Percentiles rank a stretch among this genome's conserved stretches.
Conservation (phyloP, 2,113 vertebrate species). For the Anseranas semipalmata region DNA sequence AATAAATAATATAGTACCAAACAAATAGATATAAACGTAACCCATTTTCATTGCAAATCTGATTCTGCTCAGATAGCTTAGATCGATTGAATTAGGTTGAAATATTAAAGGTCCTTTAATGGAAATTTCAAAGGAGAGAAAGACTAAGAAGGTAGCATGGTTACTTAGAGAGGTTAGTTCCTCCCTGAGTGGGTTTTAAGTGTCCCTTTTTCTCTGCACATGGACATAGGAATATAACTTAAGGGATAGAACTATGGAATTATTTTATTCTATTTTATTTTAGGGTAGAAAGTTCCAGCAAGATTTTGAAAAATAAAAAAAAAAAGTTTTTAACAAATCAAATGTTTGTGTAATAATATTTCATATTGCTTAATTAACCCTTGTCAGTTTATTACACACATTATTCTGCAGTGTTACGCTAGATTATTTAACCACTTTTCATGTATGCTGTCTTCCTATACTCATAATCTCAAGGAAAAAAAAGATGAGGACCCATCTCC, state of each 20-base stretch:
- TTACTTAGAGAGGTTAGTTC: neutral
- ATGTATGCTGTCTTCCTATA: neutral
- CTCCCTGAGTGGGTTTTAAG: neutral
- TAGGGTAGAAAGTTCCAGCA: neutral
- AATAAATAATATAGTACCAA: constrained; percentile 11
- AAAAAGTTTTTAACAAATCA: neutral
- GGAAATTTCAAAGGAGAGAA: neutral
- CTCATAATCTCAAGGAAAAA: neutral
- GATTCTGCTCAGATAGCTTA: constrained; percentile 6
- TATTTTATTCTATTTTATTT: neutral
- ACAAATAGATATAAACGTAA: neutral
- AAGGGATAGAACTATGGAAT: neutral
- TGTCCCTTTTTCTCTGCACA: neutral
- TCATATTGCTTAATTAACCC: neutral
- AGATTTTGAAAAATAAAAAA: neutral
- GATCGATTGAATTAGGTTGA: neutral
- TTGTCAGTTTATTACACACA: neutral
- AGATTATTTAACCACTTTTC: neutral
- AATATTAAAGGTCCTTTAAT: neutral
- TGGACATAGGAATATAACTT: neutral
- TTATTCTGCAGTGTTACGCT: neutral
- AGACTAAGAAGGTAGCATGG: neutral
- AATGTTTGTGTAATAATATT: neutral
- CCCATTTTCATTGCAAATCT: constrained; percentile 17
- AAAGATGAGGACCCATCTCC: neutral